These are phyloP conservation scores for Gallinago nigripennis DNA, from an alignment of 2,797 vertebrate genomes.

Conservation along the genomic window DNA sequence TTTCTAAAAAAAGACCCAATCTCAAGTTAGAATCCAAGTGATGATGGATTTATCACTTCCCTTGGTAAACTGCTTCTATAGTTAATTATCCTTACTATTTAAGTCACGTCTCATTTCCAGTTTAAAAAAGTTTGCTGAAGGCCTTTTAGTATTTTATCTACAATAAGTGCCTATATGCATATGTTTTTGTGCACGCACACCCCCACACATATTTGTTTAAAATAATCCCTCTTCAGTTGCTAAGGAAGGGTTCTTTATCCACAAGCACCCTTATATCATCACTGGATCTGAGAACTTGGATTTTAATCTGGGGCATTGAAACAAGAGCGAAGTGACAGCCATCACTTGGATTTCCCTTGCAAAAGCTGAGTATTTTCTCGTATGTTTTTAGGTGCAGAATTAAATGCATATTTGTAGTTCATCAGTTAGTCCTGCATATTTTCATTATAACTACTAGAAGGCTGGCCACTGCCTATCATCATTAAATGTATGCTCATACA, in stretches of 20 bases:
- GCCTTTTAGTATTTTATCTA: neutral
- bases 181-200: neutral
- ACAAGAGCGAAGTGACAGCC: neutral
- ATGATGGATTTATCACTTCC: constrained; percentile 60
- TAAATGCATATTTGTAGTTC: neutral
- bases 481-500: neutral
- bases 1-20: neutral
- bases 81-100: constrained; percentile 60
- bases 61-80: constrained; percentile 38
- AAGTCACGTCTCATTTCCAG: constrained; percentile 56
- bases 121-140: neutral
- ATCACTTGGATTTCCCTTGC: neutral
- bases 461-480: neutral
- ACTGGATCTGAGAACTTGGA: neutral
- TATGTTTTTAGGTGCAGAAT: neutral
- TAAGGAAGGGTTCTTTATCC: neutral
- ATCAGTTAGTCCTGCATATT: neutral
- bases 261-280: fast-evolving
- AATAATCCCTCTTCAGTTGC: neutral
- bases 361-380: neutral
- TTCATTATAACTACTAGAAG: neutral
- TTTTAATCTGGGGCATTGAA: neutral
- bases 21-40: neutral
- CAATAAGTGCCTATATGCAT: neutral
- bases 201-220: neutral